Evolutionary conservation across 2,888 invertebrate genomes (phyloP).

Genomic region (Phymatocera aterrima): DNA sequence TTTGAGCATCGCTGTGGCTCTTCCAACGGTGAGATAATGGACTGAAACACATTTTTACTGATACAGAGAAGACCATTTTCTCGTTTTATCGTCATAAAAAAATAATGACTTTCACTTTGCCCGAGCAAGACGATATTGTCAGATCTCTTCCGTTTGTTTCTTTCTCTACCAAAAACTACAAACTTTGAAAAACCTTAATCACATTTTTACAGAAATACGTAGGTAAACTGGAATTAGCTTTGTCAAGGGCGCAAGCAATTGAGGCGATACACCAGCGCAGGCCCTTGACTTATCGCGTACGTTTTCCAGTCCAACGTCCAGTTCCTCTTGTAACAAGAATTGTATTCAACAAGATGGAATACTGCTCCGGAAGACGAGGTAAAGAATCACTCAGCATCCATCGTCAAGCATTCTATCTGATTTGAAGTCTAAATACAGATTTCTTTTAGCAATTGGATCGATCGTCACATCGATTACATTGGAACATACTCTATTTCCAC

Average conservation of each 20-base stretch:
- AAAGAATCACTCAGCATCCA: slow-evolving; percentile 21
- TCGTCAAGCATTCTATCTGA: neutral
- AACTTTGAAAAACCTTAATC: neutral
- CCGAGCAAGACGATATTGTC: no score
- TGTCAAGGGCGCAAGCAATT: slow-evolving; percentile 62
- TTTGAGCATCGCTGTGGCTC: slow-evolving; percentile 58
- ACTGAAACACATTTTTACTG: neutral
- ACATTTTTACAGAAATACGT: slow-evolving; percentile 61
- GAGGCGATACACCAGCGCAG: slow-evolving; percentile 58
- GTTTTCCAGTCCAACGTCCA: slow-evolving; percentile 66
- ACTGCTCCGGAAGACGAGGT: slow-evolving; percentile 65
- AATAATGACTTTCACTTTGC: no score
- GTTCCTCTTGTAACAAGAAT: slow-evolving; percentile 64
- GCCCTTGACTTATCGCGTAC: slow-evolving; percentile 63
- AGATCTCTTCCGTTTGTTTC: no score
- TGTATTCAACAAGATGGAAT: slow-evolving; percentile 60
- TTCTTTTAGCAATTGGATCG: slow-evolving; percentile 60
- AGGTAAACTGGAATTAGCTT: slow-evolving; percentile 65
- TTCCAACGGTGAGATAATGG: slow-evolving; percentile 60
- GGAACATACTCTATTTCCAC: slow-evolving; percentile 70
- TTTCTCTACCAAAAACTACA: no score
- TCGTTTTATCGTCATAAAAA: no score
- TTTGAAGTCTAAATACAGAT: neutral
- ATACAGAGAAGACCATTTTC: neutral
- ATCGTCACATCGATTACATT: slow-evolving; percentile 69